Evolutionary conservation across 2,888 invertebrate genomes (phyloP), one percentile per base, ranked within the genome.

Genomic region (Limnephilus auricula): DNA sequence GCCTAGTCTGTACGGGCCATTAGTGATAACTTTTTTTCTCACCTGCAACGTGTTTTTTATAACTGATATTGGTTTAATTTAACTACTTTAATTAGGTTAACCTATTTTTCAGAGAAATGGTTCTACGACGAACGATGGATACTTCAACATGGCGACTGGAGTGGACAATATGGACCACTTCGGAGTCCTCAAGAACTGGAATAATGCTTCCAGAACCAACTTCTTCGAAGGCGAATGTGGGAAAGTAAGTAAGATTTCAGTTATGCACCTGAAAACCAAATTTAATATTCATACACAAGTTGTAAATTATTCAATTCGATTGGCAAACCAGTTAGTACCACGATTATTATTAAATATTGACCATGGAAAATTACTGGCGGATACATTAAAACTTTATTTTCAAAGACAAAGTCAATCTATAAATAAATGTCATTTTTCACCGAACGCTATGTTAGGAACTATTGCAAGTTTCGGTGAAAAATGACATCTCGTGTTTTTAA

Each of bases 91-190:
- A n/a, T n/a, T 13, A 45, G 15, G 45, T 45, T 15, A 45, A 45
- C 45, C 50, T 30, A 25, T 87, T 91, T 95, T 95, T 0, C 94
- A 98, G 98, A 96, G 98, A 94, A 99, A 98, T 94, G 97, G 97
- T 92, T 97, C 98, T 0, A 95, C 96, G 1, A 95, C 95, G 0
- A 97, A 97, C 85, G 98, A 98, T 92, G 98, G 98, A 0, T 95
- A 96, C 87, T 97, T 97, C 94, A 98, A 98, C 93, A 97, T 98
- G 94, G 97, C 96, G 40, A 98, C 98, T 0, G 98, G 98, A 0
- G 95, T 94, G 0, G 94, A 95, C 18, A 96, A 97, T 89, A 96
- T 97, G 2, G 94, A 94, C 0, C 95, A 97, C 40, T 96, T 98
- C 82, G 98, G 98, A 0, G 96, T 96, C 93, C 95, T 98, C 34